Evolutionary conservation across 2,888 invertebrate species (phyloP).

Genomic region (Chrysina gloriosa): DNA sequence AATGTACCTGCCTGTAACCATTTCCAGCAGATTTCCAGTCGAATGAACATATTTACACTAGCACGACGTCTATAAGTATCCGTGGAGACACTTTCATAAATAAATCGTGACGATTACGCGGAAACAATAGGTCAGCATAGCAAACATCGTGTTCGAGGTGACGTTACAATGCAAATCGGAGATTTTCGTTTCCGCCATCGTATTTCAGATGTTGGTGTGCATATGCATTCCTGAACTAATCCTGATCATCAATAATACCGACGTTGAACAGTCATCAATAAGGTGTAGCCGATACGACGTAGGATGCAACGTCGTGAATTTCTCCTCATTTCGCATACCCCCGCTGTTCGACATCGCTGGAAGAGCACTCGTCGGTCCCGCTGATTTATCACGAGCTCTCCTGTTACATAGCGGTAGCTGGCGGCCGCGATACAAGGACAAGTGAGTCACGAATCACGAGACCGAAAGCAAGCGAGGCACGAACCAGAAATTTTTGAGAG

Average conservation of each 20-base stretch:
- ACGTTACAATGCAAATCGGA: not conserved
- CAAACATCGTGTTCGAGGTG: not conserved
- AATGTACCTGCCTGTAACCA: no score
- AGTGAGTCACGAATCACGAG: slow-evolving; percentile 11
- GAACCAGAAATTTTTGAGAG: not conserved
- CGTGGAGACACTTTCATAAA: no score
- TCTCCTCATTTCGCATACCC: slow-evolving; percentile 44
- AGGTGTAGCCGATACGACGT: slow-evolving; percentile 38
- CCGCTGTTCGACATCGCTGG: slow-evolving; percentile 39
- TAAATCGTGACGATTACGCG: not conserved
- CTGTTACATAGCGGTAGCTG: slow-evolving; percentile 49
- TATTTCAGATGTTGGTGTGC: not conserved
- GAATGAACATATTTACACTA: no score
- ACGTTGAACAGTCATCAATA: slow-evolving; percentile 35
- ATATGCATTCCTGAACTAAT: slow-evolving; percentile 8
- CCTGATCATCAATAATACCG: slow-evolving; percentile 8
- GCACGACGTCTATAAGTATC: no score
- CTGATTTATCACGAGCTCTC: slow-evolving; percentile 55
- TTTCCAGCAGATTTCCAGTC: no score
- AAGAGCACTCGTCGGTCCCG: slow-evolving; percentile 51
- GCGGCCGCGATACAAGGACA: slow-evolving; percentile 19
- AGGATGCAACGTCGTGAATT: slow-evolving; percentile 13
- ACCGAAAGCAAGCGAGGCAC: not conserved
- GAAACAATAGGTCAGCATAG: not conserved
- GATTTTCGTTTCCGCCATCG: not conserved